phyloP scores from a whole-genome alignment of 2,888 invertebrate species.

The Tridacna crocea region DNA sequence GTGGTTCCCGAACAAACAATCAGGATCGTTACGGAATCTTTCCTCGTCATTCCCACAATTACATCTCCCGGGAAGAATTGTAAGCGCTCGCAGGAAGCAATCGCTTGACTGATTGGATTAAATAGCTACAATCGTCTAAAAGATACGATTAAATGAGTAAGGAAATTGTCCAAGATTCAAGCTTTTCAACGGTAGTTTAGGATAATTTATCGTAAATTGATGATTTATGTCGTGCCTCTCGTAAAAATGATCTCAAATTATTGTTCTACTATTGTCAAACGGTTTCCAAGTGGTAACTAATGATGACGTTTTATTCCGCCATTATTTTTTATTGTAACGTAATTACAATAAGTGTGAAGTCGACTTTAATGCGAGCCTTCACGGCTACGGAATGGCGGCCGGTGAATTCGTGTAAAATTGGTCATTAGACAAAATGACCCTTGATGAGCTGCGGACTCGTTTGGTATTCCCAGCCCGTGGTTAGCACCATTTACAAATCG shows the following conservation, averaged over 20 bases:
- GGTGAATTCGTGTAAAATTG: slow-evolving; percentile 58
- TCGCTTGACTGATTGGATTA: slow-evolving; percentile 62
- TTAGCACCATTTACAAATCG: slow-evolving; percentile 58
- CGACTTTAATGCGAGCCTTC: slow-evolving; percentile 45
- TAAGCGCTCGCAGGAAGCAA: slow-evolving; percentile 60
- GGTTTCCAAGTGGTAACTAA: slow-evolving; percentile 59
- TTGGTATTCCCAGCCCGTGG: slow-evolving; percentile 55
- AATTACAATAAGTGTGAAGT: slow-evolving; percentile 58
- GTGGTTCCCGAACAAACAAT: slow-evolving; percentile 57
- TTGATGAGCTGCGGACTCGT: slow-evolving; percentile 63
- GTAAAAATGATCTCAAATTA: slow-evolving; percentile 63
- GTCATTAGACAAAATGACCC: slow-evolving; percentile 66
- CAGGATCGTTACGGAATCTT: slow-evolving; percentile 59
- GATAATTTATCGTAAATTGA: slow-evolving; percentile 67
- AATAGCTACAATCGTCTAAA: slow-evolving; percentile 59
- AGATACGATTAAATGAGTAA: slow-evolving; percentile 64
- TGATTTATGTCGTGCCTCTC: slow-evolving; percentile 61
- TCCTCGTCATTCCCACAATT: slow-evolving; percentile 58
- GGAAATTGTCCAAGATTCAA: slow-evolving; percentile 61
- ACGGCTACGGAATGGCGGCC: slow-evolving; percentile 50
- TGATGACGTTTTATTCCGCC: slow-evolving; percentile 55
- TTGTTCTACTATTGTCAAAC: slow-evolving; percentile 58
- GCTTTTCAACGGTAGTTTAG: slow-evolving; percentile 63
- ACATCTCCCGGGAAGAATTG: slow-evolving; percentile 50
- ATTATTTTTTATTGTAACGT: slow-evolving; percentile 64